phyloP scores from a whole-genome alignment of 1,140 invertebrate genomes.

The Arion vulgaris region DNA sequence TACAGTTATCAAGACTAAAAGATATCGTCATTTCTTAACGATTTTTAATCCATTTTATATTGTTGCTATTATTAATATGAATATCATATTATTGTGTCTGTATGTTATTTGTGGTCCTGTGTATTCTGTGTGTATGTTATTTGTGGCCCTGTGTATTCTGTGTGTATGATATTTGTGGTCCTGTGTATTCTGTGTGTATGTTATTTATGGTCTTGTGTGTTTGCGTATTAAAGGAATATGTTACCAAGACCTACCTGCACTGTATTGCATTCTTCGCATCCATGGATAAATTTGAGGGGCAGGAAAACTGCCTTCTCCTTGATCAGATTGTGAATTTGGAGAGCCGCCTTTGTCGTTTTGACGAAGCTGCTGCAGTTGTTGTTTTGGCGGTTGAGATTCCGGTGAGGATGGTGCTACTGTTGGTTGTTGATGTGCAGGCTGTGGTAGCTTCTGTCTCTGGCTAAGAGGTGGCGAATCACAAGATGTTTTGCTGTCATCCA shows the following conservation, averaged over 20 bases:
- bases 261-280: conserved; percentile 70
- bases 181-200: no score
- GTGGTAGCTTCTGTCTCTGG: conserved; percentile 24
- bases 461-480: conserved; percentile 34
- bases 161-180: no score
- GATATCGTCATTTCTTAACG: no score
- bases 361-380: conserved; percentile 34
- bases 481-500: conserved; percentile 15
- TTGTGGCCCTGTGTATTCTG: no score
- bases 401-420: conserved; percentile 6
- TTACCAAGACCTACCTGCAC: conserved; percentile 57
- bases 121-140: no score
- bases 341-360: conserved; percentile 31
- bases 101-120: no score
- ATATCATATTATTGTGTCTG: no score
- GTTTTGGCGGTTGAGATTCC: conserved; percentile 44
- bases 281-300: conserved; percentile 68
- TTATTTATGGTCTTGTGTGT: no score
- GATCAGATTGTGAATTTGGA: conserved; percentile 45
- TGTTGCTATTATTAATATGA: no score
- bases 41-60: no score
- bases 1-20: no score
- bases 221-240: no score
- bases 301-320: conserved; percentile 48
- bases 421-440: conserved; percentile 32